Evolutionary conservation across 2,888 invertebrate species (phyloP).

Genomic region (Frankliniella intonsa): DNA sequence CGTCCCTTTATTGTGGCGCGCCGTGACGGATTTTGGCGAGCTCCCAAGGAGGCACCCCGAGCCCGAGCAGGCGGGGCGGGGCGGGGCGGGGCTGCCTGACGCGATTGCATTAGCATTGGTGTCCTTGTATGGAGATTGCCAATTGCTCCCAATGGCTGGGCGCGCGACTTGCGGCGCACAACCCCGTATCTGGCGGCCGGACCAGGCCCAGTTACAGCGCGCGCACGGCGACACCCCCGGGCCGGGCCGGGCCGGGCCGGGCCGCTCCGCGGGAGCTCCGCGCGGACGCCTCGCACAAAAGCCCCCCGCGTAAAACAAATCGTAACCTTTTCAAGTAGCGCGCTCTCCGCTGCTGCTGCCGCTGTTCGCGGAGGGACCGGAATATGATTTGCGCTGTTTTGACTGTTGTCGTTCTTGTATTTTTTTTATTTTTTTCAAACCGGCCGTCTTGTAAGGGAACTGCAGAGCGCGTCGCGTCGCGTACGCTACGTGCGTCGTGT

Average conservation of each 20-base stretch:
- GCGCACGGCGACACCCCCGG: no score
- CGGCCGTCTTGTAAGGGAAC: no score
- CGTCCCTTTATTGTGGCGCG: background rate
- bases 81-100: background rate
- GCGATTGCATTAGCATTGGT: background rate
- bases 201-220: background rate
- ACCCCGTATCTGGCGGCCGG: background rate
- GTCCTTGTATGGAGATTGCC: background rate
- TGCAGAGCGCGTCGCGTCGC: no score
- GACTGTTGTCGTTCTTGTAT: slow-evolving; percentile 1
- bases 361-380: background rate
- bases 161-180: background rate
- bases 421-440: background rate
- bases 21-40: slow-evolving; percentile 12
- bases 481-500: no score
- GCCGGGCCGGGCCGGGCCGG: background rate
- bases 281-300: background rate
- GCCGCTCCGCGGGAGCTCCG: background rate
- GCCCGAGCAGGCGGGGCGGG: background rate
- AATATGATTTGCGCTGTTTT: background rate
- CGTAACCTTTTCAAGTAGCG: slow-evolving; percentile 7
- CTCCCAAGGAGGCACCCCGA: background rate
- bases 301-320: background rate
- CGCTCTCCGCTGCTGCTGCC: no score
- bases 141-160: background rate